Evolutionary conservation across 2,113 vertebrate species (phyloP).

Genomic region (Piliocolobus tephrosceles): DNA sequence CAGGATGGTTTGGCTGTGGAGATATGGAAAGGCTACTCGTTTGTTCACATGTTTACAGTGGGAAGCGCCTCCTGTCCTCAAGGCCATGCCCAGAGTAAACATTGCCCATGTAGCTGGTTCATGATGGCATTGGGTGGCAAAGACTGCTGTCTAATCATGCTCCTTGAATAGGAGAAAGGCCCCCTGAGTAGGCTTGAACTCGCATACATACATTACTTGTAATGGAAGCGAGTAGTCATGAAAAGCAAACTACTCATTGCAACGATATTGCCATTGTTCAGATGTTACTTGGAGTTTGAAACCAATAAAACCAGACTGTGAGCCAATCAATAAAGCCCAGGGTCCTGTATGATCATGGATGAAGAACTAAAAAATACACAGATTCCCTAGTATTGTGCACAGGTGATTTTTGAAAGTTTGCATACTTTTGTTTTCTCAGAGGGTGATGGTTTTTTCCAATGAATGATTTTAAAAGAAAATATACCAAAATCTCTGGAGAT

Average conservation of each 20-base stretch:
- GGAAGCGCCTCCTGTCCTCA: neutral
- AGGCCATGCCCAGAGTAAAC: neutral
- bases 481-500: neutral
- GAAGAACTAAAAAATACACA: neutral
- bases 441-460: neutral
- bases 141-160: neutral
- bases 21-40: neutral
- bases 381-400: neutral
- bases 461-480: neutral
- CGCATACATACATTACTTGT: neutral
- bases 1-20: neutral
- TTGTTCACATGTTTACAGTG: neutral
- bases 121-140: fast-evolving
- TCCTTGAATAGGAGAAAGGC: neutral
- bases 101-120: fast-evolving
- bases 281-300: neutral
- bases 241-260: neutral
- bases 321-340: neutral
- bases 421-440: neutral
- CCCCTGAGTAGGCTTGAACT: neutral
- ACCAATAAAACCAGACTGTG: neutral
- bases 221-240: neutral
- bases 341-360: neutral
- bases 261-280: neutral
- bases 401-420: neutral